A percentile compares a stretch with the other conserved stretches of the same genome.
Conservation (phyloP, 2,797 vertebrate species). For the Benthosema pterotum region DNA sequence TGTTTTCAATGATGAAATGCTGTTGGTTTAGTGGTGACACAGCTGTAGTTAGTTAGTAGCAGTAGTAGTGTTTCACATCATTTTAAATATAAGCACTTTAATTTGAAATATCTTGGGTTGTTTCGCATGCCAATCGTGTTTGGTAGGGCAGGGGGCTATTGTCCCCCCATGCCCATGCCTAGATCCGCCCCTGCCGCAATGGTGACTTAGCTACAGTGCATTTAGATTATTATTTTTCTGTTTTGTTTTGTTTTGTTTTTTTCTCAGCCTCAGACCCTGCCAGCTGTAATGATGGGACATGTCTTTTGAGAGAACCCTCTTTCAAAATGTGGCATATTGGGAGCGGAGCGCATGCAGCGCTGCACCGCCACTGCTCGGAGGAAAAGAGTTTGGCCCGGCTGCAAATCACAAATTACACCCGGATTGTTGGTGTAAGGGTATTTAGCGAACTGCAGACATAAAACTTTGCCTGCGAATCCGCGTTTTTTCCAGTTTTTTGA, state of each 20-base stretch:
- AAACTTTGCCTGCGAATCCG: constrained; percentile 63
- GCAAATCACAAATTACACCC: constrained; percentile 72
- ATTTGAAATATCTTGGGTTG: no score
- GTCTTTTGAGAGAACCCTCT: constrained; percentile 38
- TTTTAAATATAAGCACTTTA: no score
- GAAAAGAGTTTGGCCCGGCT: constrained; percentile 49
- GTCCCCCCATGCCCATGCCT: no score
- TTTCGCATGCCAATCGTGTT: no score
- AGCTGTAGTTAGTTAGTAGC: no score
- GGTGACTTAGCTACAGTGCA: constrained; percentile 40
- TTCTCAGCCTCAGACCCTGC: constrained; percentile 28
- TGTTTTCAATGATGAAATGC: no score
- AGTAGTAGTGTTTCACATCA: no score
- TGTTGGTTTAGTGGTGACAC: no score
- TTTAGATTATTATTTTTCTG: constrained; percentile 19
- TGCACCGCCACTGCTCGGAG: constrained; percentile 35
- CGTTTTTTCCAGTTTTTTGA: constrained; percentile 67
- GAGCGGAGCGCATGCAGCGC: constrained; percentile 5
- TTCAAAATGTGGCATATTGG: constrained; percentile 34
- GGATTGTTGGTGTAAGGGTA: constrained; percentile 64
- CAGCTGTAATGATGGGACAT: constrained; percentile 60
- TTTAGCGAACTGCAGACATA: constrained; percentile 69
- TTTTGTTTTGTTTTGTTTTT: constrained; percentile 36
- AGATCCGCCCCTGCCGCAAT: no score
- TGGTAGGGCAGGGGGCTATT: no score